Evolutionary conservation across 2,888 invertebrate species (phyloP).

Genomic region (Stenchaetothrips biformis): DNA sequence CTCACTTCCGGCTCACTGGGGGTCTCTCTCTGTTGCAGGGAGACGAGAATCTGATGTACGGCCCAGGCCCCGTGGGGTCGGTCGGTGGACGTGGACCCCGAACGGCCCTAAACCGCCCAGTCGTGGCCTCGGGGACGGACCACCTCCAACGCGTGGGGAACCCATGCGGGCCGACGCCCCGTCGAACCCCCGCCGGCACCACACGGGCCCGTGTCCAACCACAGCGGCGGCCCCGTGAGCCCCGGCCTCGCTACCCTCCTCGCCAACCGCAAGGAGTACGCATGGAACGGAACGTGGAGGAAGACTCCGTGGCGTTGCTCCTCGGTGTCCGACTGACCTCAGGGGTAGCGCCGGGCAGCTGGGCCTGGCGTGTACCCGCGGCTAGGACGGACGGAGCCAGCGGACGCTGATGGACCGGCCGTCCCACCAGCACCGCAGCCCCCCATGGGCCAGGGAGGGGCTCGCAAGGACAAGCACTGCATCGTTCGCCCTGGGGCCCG

Average conservation of each 20-base stretch:
- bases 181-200: neutral
- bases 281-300: conserved; percentile 3
- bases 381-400: conserved; percentile 11
- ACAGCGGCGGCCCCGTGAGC: conserved; percentile 19
- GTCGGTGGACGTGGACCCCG: conserved; percentile 4
- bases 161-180: neutral
- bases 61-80: conserved; percentile 49
- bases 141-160: conserved; percentile 4
- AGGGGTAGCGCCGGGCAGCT: conserved; percentile 21
- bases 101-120: neutral
- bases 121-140: neutral
- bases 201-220: conserved; percentile 9
- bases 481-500: neutral
- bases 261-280: conserved; percentile 10
- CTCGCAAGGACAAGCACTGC: neutral
- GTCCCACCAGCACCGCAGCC: conserved; percentile 9
- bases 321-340: conserved; percentile 11
- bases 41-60: conserved; percentile 57
- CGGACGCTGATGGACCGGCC: conserved; percentile 12
- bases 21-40: conserved; percentile 3
- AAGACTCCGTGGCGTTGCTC: neutral
- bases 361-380: conserved; percentile 21
- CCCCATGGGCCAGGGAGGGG: neutral
- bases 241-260: conserved; percentile 20
- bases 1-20: too few relatives aligned